A percentile compares a stretch with the other conserved stretches of the same genome.
phyloP scores from a whole-genome alignment of 2,113 vertebrate species.

The Sylvilagus bachmani region DNA sequence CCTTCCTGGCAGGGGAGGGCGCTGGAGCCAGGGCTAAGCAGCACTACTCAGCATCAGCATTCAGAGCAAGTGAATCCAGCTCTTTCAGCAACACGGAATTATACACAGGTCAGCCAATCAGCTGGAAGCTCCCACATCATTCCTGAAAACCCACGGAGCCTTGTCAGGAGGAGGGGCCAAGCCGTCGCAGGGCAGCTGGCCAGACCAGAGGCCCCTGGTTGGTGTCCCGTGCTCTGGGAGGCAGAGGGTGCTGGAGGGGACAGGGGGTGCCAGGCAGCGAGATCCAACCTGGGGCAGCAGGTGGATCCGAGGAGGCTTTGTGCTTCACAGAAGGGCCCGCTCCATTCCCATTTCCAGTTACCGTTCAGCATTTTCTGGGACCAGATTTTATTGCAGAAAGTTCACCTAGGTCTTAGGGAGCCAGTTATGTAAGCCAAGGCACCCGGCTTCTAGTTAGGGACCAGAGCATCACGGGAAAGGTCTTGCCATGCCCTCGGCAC shows the following conservation, averaged over 20 bases:
- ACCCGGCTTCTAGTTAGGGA: not conserved
- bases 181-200: not conserved
- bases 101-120: not conserved
- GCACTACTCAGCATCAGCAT: not conserved
- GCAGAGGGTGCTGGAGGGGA: not conserved
- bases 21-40: not conserved
- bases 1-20: not conserved
- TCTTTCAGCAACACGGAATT: not conserved
- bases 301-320: not conserved
- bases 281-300: rapidly evolving
- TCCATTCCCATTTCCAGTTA: rapidly evolving
- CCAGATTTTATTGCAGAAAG: not conserved
- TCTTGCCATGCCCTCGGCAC: not conserved
- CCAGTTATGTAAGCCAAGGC: not conserved
- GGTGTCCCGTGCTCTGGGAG: not conserved
- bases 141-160: not conserved
- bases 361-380: not conserved
- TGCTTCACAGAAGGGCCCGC: not conserved
- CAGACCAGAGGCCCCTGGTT: rapidly evolving
- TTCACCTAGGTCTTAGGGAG: not conserved
- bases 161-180: not conserved
- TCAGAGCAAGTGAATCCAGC: not conserved
- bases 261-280: not conserved
- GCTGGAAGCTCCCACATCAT: not conserved
- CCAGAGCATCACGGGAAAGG: no score